These are phyloP conservation scores for Mythimna albipuncta DNA, from an alignment of 2,888 invertebrate genomes.

Conservation along the genomic window DNA sequence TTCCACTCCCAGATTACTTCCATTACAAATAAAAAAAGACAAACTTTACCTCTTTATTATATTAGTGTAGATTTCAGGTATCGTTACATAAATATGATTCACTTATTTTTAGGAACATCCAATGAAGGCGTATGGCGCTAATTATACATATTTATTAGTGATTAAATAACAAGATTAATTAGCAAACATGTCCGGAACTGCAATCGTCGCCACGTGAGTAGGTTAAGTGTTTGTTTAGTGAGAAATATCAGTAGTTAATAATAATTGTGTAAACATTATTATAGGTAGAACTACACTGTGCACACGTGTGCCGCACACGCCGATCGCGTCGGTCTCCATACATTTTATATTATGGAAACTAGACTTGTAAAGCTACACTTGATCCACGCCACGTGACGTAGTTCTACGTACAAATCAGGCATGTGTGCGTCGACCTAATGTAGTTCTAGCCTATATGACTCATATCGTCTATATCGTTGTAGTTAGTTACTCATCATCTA, in stretches of 20 bases:
- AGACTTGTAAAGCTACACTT: too few relatives aligned
- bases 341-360: too few relatives aligned
- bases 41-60: too few relatives aligned
- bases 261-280: slow-evolving; percentile 15
- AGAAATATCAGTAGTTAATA: slow-evolving; percentile 11
- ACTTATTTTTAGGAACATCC: not conserved
- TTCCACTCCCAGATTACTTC: too few relatives aligned
- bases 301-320: too few relatives aligned
- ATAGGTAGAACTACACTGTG: too few relatives aligned
- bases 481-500: too few relatives aligned
- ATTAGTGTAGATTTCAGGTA: not conserved
- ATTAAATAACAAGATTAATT: slow-evolving; percentile 10
- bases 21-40: too few relatives aligned
- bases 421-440: too few relatives aligned
- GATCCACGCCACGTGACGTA: too few relatives aligned
- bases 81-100: not conserved
- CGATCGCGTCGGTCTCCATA: too few relatives aligned
- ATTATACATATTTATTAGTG: not conserved
- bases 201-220: slow-evolving; percentile 31
- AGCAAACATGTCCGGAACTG: slow-evolving; percentile 10
- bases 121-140: not conserved
- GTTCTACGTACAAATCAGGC: too few relatives aligned
- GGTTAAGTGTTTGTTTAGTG: slow-evolving; percentile 14
- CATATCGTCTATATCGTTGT: not conserved
- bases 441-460: not conserved